A percentile compares a stretch with the other conserved stretches of the same genome.
Evolutionary conservation across 2,888 invertebrate genomes (phyloP).

Genomic region (Volucella inflata): DNA sequence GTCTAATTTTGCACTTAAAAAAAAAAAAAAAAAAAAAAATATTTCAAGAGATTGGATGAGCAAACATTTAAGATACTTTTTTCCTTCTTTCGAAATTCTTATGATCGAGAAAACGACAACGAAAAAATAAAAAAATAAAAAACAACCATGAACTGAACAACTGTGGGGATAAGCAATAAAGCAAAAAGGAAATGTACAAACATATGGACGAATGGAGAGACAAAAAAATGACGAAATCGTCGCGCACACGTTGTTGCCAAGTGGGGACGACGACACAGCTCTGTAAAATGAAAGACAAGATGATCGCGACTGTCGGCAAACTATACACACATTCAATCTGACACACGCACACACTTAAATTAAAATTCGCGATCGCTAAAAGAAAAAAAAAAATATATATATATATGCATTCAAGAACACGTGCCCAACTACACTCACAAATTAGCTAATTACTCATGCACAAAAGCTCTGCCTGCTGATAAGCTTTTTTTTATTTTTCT

Average conservation of each 20-base stretch:
- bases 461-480: slow-evolving; percentile 57
- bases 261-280: slow-evolving; percentile 49
- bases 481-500: slow-evolving; percentile 45
- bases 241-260: slow-evolving; percentile 73
- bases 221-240: slow-evolving; percentile 50
- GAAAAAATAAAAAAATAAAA: slow-evolving; percentile 26
- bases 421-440: slow-evolving; percentile 82
- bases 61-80: slow-evolving; percentile 58
- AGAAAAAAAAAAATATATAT: slow-evolving; percentile 73
- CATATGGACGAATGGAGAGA: slow-evolving; percentile 46
- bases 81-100: slow-evolving; percentile 27
- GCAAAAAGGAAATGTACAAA: slow-evolving; percentile 14
- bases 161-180: slow-evolving; percentile 14
- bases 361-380: slow-evolving; percentile 68
- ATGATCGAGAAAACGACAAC: slow-evolving; percentile 12
- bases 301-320: slow-evolving; percentile 41
- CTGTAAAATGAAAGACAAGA: slow-evolving; percentile 65
- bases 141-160: slow-evolving; percentile 17
- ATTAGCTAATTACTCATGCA: slow-evolving; percentile 71
- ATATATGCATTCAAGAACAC: slow-evolving; percentile 79
- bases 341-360: slow-evolving; percentile 41
- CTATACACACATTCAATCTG: not conserved
- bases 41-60: slow-evolving; percentile 57
- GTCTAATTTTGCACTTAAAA: slow-evolving; percentile 67
- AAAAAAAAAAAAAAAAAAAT: slow-evolving; percentile 45